Percentiles rank a stretch among this genome's conserved stretches.
These are phyloP conservation scores for Dasypogon diadema DNA, from an alignment of 2,888 invertebrate genomes.

Conservation along the genomic window DNA sequence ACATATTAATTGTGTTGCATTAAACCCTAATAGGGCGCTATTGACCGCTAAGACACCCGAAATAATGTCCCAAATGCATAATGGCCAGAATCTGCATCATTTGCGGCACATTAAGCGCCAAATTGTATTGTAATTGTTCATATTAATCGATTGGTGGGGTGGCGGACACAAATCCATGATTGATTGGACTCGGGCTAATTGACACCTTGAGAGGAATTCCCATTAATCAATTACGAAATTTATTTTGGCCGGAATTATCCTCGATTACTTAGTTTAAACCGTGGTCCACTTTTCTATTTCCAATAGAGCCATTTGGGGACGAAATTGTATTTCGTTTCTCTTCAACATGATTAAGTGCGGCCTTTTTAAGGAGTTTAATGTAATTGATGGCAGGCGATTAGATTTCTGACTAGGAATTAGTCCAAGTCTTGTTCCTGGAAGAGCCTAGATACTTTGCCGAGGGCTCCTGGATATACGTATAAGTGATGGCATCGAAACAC, in stretches of 20 bases:
- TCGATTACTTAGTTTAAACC: neutral
- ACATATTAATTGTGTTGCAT: neutral
- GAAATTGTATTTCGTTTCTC: neutral
- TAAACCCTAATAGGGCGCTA: too few relatives aligned
- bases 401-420: too few relatives aligned
- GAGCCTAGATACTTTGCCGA: too few relatives aligned
- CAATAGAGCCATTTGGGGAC: neutral
- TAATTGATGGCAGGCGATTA: neutral
- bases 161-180: neutral
- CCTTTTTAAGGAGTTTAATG: neutral
- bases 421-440: too few relatives aligned
- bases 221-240: constrained; percentile 1
- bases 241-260: neutral
- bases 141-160: neutral
- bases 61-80: neutral
- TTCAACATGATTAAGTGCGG: neutral
- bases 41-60: neutral
- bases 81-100: neutral
- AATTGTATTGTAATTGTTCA: neutral
- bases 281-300: neutral
- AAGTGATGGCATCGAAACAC: too few relatives aligned
- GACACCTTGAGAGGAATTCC: constrained; percentile 4
- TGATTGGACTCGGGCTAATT: neutral
- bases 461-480: too few relatives aligned
- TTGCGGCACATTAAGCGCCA: neutral